Conservation (phyloP, 2,888 invertebrate genomes). For the Drosophila rubida region DNA sequence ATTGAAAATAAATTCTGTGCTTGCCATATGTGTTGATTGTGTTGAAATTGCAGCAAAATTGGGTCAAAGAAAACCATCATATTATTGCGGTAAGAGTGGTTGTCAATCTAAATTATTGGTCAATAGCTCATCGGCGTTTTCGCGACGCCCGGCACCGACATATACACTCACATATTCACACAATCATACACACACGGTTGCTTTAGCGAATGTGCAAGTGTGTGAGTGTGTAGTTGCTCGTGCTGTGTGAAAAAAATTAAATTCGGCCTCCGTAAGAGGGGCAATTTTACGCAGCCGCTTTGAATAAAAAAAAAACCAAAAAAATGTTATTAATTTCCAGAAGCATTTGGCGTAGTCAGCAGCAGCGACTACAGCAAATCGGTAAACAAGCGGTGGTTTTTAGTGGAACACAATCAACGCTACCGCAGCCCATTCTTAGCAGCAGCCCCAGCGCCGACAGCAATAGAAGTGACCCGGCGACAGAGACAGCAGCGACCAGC, state of each 20-base stretch:
- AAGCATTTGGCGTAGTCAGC: constrained; percentile 62
- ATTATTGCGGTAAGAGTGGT: constrained; percentile 33
- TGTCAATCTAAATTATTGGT: constrained; percentile 29
- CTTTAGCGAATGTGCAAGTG: constrained; percentile 41
- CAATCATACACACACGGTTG: constrained; percentile 1
- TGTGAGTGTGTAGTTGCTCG: constrained; percentile 54
- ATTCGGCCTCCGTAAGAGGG: constrained; percentile 34
- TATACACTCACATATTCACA: constrained; percentile 20
- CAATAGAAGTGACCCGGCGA: constrained; percentile 26
- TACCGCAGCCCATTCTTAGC: constrained; percentile 27
- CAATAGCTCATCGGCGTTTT: constrained; percentile 65
- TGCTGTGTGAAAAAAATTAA: constrained; percentile 51
- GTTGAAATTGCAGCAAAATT: constrained; percentile 2
- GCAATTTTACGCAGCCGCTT: neutral
- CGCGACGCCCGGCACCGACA: constrained; percentile 73
- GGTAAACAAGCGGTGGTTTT: constrained; percentile 42
- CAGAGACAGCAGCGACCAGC: constrained; percentile 27
- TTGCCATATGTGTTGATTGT: neutral
- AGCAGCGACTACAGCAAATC: constrained; percentile 57
- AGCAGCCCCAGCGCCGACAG: constrained; percentile 18
- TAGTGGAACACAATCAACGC: constrained; percentile 30
- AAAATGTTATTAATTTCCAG: constrained; percentile 80
- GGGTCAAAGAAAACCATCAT: neutral
- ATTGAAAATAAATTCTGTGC: constrained; percentile 4
- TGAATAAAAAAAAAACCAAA: constrained; percentile 18